Evolutionary conservation across 1,140 invertebrate species (phyloP).

Genomic region (Tetragonula clypearis): DNA sequence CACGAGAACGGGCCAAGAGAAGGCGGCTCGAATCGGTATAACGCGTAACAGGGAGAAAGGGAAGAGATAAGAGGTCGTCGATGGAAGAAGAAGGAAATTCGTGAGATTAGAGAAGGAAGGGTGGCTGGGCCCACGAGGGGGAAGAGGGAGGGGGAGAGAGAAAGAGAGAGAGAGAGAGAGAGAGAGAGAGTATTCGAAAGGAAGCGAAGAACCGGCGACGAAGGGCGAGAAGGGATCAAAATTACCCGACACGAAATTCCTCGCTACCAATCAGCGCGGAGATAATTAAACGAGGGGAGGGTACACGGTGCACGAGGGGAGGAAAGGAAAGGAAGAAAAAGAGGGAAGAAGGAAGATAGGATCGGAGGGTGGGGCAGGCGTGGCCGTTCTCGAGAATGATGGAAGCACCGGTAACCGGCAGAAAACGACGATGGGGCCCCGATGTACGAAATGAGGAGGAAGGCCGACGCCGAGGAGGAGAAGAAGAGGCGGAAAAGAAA

Average conservation of each 20-base stretch:
- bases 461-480: slow-evolving; percentile 35
- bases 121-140: background rate
- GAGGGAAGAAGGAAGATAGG: slow-evolving; percentile 71
- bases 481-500: background rate
- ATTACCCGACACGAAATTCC: slow-evolving; percentile 79
- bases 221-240: slow-evolving; percentile 72
- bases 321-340: slow-evolving; percentile 62
- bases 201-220: slow-evolving; percentile 26
- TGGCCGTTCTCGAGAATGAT: slow-evolving; percentile 76
- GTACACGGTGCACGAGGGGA: slow-evolving; percentile 56
- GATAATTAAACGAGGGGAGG: slow-evolving; percentile 80
- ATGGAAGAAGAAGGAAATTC: slow-evolving; percentile 37
- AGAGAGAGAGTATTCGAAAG: background rate
- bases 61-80: slow-evolving; percentile 18
- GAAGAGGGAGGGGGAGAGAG: slow-evolving; percentile 13
- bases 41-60: background rate
- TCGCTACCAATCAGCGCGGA: slow-evolving; percentile 79
- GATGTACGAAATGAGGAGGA: slow-evolving; percentile 61
- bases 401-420: slow-evolving; percentile 75
- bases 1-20: slow-evolving; percentile 1
- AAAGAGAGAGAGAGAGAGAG: slow-evolving; percentile 13
- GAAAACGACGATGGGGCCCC: slow-evolving; percentile 68
- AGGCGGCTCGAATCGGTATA: background rate
- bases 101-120: slow-evolving; percentile 29
- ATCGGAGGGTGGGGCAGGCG: slow-evolving; percentile 77